phyloP scores from a whole-genome alignment of 1,140 invertebrate species.

The Drosophila nigrodunni region DNA sequence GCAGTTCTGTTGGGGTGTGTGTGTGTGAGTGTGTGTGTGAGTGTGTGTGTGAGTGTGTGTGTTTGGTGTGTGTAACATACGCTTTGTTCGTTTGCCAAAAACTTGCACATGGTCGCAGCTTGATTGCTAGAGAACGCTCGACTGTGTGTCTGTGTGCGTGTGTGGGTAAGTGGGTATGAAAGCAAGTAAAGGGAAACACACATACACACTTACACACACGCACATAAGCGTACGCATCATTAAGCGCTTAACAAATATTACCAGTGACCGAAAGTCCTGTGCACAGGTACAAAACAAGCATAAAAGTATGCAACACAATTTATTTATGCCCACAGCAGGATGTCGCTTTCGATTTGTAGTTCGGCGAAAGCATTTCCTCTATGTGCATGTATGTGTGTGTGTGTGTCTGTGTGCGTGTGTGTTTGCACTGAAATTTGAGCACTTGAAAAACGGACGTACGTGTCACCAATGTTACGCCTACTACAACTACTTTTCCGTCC shows the following conservation, averaged over 20 bases:
- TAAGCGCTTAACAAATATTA: slow-evolving; percentile 58
- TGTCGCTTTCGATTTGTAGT: slow-evolving; percentile 64
- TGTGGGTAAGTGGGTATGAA: background rate
- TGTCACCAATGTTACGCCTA: slow-evolving; percentile 45
- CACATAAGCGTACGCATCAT: slow-evolving; percentile 49
- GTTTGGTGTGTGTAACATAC: slow-evolving; percentile 19
- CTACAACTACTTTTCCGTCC: slow-evolving; percentile 6
- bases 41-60: slow-evolving; percentile 5
- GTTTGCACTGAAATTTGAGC: slow-evolving; percentile 58
- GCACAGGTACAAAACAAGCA: slow-evolving; percentile 15
- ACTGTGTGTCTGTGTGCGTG: background rate
- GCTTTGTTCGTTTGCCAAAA: slow-evolving; percentile 42
- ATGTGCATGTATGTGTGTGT: background rate
- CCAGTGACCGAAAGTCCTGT: slow-evolving; percentile 15
- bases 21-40: slow-evolving; percentile 4
- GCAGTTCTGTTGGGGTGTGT: background rate
- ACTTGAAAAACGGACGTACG: slow-evolving; percentile 57
- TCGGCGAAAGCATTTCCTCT: slow-evolving; percentile 50
- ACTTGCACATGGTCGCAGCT: slow-evolving; percentile 41
- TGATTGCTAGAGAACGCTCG: slow-evolving; percentile 41
- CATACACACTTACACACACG: background rate
- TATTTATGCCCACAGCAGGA: slow-evolving; percentile 69
- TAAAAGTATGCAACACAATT: slow-evolving; percentile 73
- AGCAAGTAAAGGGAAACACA: background rate
- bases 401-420: slow-evolving; percentile 27